phyloP scores from a whole-genome alignment of 2,888 invertebrate species.

The Lissonota sp. region DNA sequence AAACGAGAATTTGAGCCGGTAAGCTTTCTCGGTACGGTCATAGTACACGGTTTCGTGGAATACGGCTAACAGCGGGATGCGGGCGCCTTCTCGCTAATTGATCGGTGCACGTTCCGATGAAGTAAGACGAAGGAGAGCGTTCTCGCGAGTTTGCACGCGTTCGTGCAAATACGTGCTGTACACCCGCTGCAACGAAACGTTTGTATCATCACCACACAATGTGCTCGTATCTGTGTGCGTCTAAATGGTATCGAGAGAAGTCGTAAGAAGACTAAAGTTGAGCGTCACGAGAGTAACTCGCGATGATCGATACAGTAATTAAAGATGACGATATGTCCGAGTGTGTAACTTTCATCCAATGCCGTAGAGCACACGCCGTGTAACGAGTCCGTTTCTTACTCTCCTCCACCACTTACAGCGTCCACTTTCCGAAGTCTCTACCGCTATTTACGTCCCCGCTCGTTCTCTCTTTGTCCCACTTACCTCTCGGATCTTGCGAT shows the following conservation, averaged over 20 bases:
- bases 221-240: not conserved
- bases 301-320: constrained; percentile 66
- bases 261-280: constrained; percentile 16
- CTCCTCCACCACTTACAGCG: constrained; percentile 51
- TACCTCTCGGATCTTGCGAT: not conserved
- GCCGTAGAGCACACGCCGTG: constrained; percentile 36
- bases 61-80: constrained; percentile 57
- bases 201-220: constrained; percentile 15
- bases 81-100: constrained; percentile 66
- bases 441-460: constrained; percentile 33
- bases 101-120: constrained; percentile 57
- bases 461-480: constrained; percentile 4
- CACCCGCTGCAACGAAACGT: constrained; percentile 42
- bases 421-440: constrained; percentile 14
- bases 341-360: constrained; percentile 41
- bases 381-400: constrained; percentile 57
- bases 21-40: constrained; percentile 52
- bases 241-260: not conserved
- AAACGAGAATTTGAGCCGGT: constrained; percentile 25
- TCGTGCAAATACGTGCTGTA: constrained; percentile 43
- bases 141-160: constrained; percentile 48
- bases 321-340: constrained; percentile 65
- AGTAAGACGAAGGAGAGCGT: constrained; percentile 14
- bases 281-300: constrained; percentile 6
- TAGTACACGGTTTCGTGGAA: constrained; percentile 58